Evolutionary conservation across 2,888 invertebrate species (phyloP), one percentile per base, ranked within the genome.

Genomic region (Dione vanillae): DNA sequence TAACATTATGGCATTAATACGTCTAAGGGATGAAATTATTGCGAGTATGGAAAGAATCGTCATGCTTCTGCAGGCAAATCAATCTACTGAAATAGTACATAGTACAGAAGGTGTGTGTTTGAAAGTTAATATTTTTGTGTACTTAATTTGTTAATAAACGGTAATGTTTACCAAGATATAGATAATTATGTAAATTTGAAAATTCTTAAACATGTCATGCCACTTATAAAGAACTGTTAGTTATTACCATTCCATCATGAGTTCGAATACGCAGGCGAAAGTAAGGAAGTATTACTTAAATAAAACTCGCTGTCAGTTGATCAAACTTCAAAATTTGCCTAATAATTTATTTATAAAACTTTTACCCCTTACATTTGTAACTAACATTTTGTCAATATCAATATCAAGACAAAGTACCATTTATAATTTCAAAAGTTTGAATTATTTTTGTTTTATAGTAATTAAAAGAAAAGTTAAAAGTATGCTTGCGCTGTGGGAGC

Each of bases 401-500:
- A n/a, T n/a, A n/a, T n/a, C n/a, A n/a, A n/a, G n/a, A n/a, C n/a
- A n/a, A n/a, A n/a, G n/a, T n/a, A n/a, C n/a, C n/a, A n/a, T n/a
- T n/a, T n/a, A n/a, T n/a, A 27, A 27, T 27, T 27, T 27, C 27
- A 27, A 0, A 11, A 14, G 16, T 56, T 12, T 11, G 11, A 16
- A n/a, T n/a, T 14, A 14, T 5, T 59, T 6, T 45, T 45, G 1
- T 27, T 27, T 16, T 27, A n/a, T 79, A 92, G 91, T 78, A 47
- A 83, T 91, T 37, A 87, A 84, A 75, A 77, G 74, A 56, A 97
- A 97, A 94, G 96, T 97, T 0, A 94, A 96, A 74, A 96, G 96
- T 65, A 91, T 98, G 69, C 90, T 98, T 2, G 95, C 96, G 64
- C 94, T 98, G 2, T 98, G 98, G 97, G 97, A 98, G 83, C 96